A percentile compares a stretch with the other conserved stretches of the same genome.
Evolutionary conservation across 2,797 vertebrate genomes (phyloP).

Genomic region (Rhinella marina): DNA sequence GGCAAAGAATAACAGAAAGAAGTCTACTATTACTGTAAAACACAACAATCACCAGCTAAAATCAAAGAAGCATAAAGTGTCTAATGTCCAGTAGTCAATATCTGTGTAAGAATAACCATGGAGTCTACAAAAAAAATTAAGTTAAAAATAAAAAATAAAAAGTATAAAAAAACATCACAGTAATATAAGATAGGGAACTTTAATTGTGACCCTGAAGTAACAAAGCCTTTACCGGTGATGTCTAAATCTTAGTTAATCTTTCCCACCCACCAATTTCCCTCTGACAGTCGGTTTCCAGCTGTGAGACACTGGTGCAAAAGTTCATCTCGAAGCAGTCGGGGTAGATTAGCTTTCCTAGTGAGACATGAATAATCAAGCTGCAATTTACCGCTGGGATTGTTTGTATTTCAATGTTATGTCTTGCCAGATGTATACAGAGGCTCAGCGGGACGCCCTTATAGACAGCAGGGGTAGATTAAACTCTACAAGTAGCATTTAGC

Average conservation of each 20-base stretch:
- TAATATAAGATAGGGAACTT: constrained; percentile 62
- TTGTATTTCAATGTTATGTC: constrained; percentile 49
- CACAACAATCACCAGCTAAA: constrained; percentile 62
- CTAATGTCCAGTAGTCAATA: neutral
- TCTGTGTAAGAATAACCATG: constrained; percentile 51
- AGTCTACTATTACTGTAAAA: constrained; percentile 62
- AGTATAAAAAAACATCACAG: constrained; percentile 6
- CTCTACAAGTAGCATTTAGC: neutral
- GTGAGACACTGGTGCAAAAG: constrained; percentile 67
- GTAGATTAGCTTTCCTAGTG: constrained; percentile 67
- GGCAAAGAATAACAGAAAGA: constrained; percentile 67
- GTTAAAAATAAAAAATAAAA: constrained; percentile 58
- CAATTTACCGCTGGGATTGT: constrained; percentile 40
- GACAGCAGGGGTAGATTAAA: constrained; percentile 7
- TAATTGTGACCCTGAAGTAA: constrained; percentile 71
- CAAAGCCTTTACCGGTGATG: constrained; percentile 67
- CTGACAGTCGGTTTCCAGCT: constrained; percentile 68
- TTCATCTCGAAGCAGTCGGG: constrained; percentile 68
- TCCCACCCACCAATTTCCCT: constrained; percentile 74
- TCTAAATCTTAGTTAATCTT: constrained; percentile 73
- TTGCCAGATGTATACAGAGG: constrained; percentile 35
- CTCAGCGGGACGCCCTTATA: constrained; percentile 43
- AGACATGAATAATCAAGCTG: constrained; percentile 38
- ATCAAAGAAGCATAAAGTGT: constrained; percentile 66
- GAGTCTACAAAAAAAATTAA: constrained; percentile 62